phyloP scores from a whole-genome alignment of 2,888 invertebrate genomes.

The Cynaeus angustus region DNA sequence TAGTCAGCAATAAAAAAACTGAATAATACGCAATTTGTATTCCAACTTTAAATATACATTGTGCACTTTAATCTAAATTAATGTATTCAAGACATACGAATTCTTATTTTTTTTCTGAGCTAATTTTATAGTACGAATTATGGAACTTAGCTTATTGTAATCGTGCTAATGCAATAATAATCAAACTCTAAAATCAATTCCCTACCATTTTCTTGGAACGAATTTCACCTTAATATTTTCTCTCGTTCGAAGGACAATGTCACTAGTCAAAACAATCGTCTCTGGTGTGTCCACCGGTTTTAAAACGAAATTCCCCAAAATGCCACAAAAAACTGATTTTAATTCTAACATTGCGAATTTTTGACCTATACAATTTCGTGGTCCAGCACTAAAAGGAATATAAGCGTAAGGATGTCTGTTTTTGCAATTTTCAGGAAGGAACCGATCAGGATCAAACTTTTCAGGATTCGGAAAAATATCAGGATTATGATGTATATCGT shows the following conservation, averaged over 20 bases:
- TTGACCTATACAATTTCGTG: constrained; percentile 82
- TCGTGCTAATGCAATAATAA: too few relatives aligned
- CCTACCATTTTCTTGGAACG: constrained; percentile 6
- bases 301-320: constrained; percentile 74
- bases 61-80: too few relatives aligned
- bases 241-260: constrained; percentile 67
- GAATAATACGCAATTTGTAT: too few relatives aligned
- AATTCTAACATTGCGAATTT: constrained; percentile 80
- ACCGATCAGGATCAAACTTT: constrained; percentile 81
- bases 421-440: constrained; percentile 75
- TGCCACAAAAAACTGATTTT: constrained; percentile 74
- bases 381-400: constrained; percentile 80
- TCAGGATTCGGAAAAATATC: constrained; percentile 78
- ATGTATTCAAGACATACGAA: too few relatives aligned
- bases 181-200: too few relatives aligned
- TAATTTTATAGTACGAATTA: too few relatives aligned
- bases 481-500: constrained; percentile 78
- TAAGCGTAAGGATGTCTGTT: constrained; percentile 78
- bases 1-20: too few relatives aligned
- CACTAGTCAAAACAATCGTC: constrained; percentile 70
- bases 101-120: too few relatives aligned
- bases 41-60: too few relatives aligned
- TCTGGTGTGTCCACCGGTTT: constrained; percentile 72
- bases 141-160: too few relatives aligned
- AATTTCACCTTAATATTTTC: too few relatives aligned